Conservation (phyloP, 1,140 invertebrate species). For the Drosophila pachea region DNA sequence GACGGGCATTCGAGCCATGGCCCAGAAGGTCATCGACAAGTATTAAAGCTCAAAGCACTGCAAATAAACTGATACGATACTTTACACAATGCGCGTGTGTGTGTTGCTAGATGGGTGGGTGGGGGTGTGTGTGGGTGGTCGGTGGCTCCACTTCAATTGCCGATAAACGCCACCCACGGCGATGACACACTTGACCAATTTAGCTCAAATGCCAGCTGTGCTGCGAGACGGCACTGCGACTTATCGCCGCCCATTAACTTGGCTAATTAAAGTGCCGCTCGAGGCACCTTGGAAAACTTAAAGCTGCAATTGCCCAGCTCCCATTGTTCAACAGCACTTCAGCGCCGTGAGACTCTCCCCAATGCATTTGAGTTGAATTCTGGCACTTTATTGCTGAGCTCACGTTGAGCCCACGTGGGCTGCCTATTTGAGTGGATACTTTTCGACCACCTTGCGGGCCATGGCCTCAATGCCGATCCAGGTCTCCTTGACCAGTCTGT, state of each 20-base stretch:
- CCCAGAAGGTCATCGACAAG: conserved; percentile 57
- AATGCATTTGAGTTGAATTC: too few relatives aligned
- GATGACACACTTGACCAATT: conserved; percentile 34
- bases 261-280: conserved; percentile 24
- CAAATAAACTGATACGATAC: conserved; percentile 19
- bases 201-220: conserved; percentile 1
- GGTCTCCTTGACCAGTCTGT: conserved; percentile 83
- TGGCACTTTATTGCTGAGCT: neutral
- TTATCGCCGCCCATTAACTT: conserved; percentile 38
- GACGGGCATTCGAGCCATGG: conserved; percentile 82
- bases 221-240: conserved; percentile 13
- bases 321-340: neutral
- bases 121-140: neutral
- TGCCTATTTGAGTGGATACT: conserved; percentile 51
- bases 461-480: conserved; percentile 81
- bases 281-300: neutral
- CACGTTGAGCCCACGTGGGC: too few relatives aligned
- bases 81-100: neutral
- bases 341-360: too few relatives aligned
- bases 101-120: too few relatives aligned
- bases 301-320: neutral
- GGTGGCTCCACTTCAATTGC: conserved; percentile 9
- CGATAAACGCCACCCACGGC: conserved; percentile 11
- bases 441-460: conserved; percentile 57
- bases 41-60: conserved; percentile 47